Base-by-base conservation (phyloP, 2,113 vertebrate genomes). In the Nothocercus julius region DNA sequence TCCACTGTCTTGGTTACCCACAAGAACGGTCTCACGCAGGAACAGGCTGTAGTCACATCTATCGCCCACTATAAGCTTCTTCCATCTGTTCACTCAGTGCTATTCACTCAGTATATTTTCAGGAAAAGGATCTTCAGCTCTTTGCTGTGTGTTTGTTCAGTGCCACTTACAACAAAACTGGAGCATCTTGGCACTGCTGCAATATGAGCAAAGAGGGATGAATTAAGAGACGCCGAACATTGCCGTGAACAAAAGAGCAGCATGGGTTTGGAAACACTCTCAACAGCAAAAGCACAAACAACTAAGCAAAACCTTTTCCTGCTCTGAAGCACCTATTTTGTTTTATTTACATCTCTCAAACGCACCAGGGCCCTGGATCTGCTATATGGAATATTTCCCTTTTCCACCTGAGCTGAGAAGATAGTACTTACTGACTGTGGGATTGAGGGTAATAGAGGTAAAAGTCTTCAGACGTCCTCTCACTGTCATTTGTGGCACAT, bases 301-400 rank as follows among this genome's bases (percentile, higher is more conserved):
- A 76, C 1, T 20, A 53, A 42, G 36, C 11, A 72, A 76, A 79
- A 56, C 2, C 6, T 74, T 83, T 74, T 69, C 40, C 67, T 87
- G 36, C 40, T 70, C 15, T 21, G 27, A 93, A 27, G 10, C 7
- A 25, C 73, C 44, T 69, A 19, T 22, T 78, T 11, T 59, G 11
- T 54, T 82, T 69, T 76, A 62, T 77, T 80, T 53, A 58, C 20
- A 8, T 30, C 1, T 80, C 20, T 3, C 13, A 59, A 68, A 82
- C 76, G 45, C 18, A 59, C 3, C 51, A 70, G 3, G 5, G 8
- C 40, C 32, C 64, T 64, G 9, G 34, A 56, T 79, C 61, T 77
- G 28, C 27, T n/a, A 6, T 13, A 34, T 2, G 58, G 51, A 59
- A 24, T 1, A 0, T 11, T 75, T 75, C 3, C 7, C 8, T 21